A percentile compares a stretch with the other conserved stretches of the same genome.
Evolutionary conservation across 2,888 invertebrate species (phyloP).

Genomic region (Melangyna quadrimaculata): DNA sequence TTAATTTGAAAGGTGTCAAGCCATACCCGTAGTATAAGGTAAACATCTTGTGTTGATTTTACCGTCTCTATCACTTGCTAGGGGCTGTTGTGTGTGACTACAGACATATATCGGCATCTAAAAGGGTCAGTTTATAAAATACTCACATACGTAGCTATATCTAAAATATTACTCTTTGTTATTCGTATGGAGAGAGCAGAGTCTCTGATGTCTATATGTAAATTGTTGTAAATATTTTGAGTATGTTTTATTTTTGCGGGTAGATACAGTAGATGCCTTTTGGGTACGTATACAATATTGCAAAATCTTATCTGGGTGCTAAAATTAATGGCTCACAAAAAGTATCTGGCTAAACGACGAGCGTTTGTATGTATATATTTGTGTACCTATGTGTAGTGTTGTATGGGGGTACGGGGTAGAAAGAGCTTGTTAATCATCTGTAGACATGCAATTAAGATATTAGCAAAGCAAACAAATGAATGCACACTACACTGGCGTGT

Average conservation of each 20-base stretch:
- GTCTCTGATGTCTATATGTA: neutral
- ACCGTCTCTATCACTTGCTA: neutral
- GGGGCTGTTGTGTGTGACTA: neutral
- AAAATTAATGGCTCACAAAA: conserved; percentile 48
- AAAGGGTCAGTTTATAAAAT: conserved; percentile 22
- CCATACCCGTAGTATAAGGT: conserved; percentile 15
- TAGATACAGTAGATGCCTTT: conserved; percentile 13
- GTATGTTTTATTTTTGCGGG: conserved; percentile 6
- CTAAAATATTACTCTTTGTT: neutral
- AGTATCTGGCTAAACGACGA: neutral
- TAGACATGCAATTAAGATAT: conserved; percentile 61
- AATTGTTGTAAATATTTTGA: neutral
- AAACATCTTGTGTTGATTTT: conserved; percentile 17
- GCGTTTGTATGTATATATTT: neutral
- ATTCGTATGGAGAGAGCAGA: neutral
- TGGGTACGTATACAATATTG: too few species aligned
- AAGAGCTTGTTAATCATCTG: conserved; percentile 54
- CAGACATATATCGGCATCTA: conserved; percentile 12
- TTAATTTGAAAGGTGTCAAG: conserved; percentile 67
- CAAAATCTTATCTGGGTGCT: conserved; percentile 47
- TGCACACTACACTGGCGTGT: conserved; percentile 6
- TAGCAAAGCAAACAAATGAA: conserved; percentile 32
- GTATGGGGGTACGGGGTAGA: neutral
- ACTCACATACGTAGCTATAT: neutral
- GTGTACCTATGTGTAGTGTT: neutral